Conservation (phyloP, 2,113 vertebrate species). For the Nipponia nippon region DNA sequence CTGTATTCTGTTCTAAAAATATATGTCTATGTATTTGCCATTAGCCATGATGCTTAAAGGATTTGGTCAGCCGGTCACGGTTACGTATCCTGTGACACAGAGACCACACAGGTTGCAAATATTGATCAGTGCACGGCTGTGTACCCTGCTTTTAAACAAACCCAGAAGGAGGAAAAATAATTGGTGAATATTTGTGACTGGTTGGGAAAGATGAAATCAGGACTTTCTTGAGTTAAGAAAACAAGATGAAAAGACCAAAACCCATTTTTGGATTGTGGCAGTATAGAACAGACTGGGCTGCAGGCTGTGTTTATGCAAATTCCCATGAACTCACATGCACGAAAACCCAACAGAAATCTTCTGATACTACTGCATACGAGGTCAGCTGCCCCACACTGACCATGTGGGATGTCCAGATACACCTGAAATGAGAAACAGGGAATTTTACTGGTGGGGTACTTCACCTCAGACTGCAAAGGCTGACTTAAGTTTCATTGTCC, state of each 20-base stretch:
- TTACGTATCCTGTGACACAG: not conserved
- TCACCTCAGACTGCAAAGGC: not conserved
- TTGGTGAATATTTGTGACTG: not conserved
- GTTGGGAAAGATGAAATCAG: not conserved
- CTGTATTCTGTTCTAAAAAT: not conserved
- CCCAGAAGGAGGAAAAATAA: not conserved
- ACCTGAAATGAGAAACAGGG: not conserved
- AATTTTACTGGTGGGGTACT: not conserved
- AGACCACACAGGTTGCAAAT: not conserved
- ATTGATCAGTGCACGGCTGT: not conserved
- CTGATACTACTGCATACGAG: not conserved
- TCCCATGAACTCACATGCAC: not conserved
- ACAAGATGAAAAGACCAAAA: not conserved
- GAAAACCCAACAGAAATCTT: not conserved
- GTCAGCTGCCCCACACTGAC: not conserved
- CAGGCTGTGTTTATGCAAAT: not conserved
- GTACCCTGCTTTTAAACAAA: not conserved
- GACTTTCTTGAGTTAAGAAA: not conserved
- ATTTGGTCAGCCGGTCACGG: not conserved
- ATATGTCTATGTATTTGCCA: not conserved
- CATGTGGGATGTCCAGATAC: not conserved
- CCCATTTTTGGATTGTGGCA: not conserved
- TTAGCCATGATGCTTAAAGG: not conserved
- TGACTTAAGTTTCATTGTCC: not conserved
- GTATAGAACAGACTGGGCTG: not conserved